Percentiles rank a stretch among this genome's conserved stretches.
phyloP scores from a whole-genome alignment of 2,113 vertebrate species.

The Dipodomys stephensi region DNA sequence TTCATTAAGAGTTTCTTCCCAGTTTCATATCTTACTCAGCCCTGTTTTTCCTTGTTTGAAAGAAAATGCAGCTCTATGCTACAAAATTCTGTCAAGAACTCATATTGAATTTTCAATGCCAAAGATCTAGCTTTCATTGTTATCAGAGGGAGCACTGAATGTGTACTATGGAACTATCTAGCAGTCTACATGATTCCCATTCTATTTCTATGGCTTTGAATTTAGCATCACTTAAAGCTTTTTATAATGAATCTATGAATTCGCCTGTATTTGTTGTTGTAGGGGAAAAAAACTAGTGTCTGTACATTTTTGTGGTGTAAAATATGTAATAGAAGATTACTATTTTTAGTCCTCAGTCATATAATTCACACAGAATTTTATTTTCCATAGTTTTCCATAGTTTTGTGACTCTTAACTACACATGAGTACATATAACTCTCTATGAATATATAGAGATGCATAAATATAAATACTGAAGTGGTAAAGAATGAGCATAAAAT shows the following conservation, averaged over 20 bases:
- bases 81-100: slow-evolving; percentile 88
- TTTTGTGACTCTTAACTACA: slow-evolving; percentile 80
- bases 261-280: slow-evolving; percentile 89
- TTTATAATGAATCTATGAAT: slow-evolving; percentile 87
- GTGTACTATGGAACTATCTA: slow-evolving; percentile 85
- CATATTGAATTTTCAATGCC: slow-evolving; percentile 91
- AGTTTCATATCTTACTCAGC: slow-evolving; percentile 84
- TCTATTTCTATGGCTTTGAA: slow-evolving; percentile 90
- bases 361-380: slow-evolving; percentile 84
- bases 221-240: slow-evolving; percentile 86
- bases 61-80: slow-evolving; percentile 84
- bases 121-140: slow-evolving; percentile 90
- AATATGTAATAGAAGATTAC: slow-evolving; percentile 88
- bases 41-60: slow-evolving; percentile 84
- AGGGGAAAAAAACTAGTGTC: slow-evolving; percentile 85
- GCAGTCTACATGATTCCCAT: slow-evolving; percentile 86
- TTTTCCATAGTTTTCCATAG: slow-evolving; percentile 86
- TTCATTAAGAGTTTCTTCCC: slow-evolving; percentile 86
- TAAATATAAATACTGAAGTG: slow-evolving; percentile 83
- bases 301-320: slow-evolving; percentile 92
- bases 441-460: slow-evolving; percentile 83
- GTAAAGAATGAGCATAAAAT: slow-evolving; percentile 81
- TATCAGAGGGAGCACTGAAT: slow-evolving; percentile 84
- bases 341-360: slow-evolving; percentile 86
- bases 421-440: slow-evolving; percentile 72